Base-by-base conservation (phyloP, 2,113 vertebrate species). In the Mormoops blainvillei region DNA sequence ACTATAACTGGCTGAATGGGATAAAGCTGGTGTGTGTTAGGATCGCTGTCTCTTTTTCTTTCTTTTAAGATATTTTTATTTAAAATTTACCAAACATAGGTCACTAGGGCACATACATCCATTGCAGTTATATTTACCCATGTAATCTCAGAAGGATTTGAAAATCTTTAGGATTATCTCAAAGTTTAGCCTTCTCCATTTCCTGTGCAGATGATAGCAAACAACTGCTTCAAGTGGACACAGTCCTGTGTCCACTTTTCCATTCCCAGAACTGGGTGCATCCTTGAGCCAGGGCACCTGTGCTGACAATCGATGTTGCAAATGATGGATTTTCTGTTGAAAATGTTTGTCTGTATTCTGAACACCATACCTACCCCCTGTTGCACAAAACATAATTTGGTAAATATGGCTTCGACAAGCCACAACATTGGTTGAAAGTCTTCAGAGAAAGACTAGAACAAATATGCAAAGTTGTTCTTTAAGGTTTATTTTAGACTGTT, bases 121-220 rank as follows among this genome's bases (percentile, higher is more conserved):
- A 81, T 22, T 43, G 43, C 91, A 82, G 78, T 96, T 97, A 88
- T 84, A 77, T 0, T 0, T 78, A 89, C 33, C 71, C 65, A 58
- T 70, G 73, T 70, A 61, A 76, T 68, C 80, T 95, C 4, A 6
- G 91, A 97, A 97, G 78, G 65, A 76, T 91, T 97, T 98, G 96
- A 96, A 97, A 98, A 98, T 4, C 0, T 92, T 97, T 96, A 61
- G 94, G 87, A 93, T 80, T 91, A 83, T 91, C 95, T 95, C 91
- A 97, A 81, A 98, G 83, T 95, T 67, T 93, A 97, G 71, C 58
- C 89, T 95, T 97, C 91, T 97, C 95, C 89, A 43, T 98, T 98
- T 98, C 98, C 98, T 98, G 98, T 91, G 89, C 83, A n/a, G 94
- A 97, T 98, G 76, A 88, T 98, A 98, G 97, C 96, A 98, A 61